Conservation (phyloP, 2,888 invertebrate species). For the Drosophila longiperda region DNA sequence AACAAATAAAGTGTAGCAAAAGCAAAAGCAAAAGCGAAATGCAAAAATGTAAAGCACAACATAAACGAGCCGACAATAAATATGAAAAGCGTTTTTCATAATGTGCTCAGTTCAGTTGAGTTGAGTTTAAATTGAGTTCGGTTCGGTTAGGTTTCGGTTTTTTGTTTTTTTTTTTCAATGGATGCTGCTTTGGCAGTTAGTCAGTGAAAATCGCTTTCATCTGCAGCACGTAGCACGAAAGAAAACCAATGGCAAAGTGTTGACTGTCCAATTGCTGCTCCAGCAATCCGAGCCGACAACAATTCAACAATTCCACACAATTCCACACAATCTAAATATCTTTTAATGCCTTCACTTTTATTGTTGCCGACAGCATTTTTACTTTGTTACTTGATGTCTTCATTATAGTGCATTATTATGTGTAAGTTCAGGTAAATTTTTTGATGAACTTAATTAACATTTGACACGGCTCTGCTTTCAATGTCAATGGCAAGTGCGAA, state of each 20-base stretch:
- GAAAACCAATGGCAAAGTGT: conserved; percentile 35
- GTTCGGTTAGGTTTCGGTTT: conserved; percentile 34
- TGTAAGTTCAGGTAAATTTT: conserved; percentile 37
- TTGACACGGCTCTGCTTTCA: conserved; percentile 69
- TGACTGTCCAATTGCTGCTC: conserved; percentile 15
- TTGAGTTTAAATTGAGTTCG: conserved; percentile 17
- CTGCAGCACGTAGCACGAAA: conserved; percentile 46
- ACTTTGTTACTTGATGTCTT: conserved; percentile 57
- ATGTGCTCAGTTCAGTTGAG: conserved; percentile 26
- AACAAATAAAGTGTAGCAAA: conserved; percentile 51
- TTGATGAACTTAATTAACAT: conserved; percentile 76
- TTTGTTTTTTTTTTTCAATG: conserved; percentile 13
- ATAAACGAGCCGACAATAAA: conserved; percentile 68
- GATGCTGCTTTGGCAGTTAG: conserved; percentile 17
- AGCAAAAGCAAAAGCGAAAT: conserved; percentile 18
- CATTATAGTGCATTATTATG: conserved; percentile 36
- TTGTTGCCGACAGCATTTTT: conserved; percentile 58
- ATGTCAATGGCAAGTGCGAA: conserved; percentile 67
- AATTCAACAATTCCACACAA: not conserved
- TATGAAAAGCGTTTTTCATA: conserved; percentile 71
- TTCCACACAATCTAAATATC: conserved; percentile 23
- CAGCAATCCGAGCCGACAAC: not conserved
- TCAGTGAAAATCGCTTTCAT: conserved; percentile 64
- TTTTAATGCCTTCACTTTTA: conserved; percentile 67
- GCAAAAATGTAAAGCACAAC: conserved; percentile 33